Conservation (phyloP, 2,888 invertebrate species). For the Hemaris fuciformis region DNA sequence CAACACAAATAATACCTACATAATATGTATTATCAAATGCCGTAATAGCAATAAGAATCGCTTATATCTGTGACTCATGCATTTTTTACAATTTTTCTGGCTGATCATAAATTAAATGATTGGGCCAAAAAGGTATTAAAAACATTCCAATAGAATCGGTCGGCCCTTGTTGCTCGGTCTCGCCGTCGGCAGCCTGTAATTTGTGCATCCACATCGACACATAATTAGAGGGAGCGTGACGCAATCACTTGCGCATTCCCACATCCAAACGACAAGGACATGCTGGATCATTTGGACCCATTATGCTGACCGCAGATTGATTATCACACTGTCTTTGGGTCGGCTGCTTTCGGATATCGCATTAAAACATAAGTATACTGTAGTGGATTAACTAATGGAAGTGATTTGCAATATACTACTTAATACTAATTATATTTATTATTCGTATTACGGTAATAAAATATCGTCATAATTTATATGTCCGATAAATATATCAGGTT, state of each 20-base stretch:
- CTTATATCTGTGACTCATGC: not conserved
- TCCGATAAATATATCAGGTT: not conserved
- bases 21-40: not conserved
- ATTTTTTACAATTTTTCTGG: conserved; percentile 25
- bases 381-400: not conserved
- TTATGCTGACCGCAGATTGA: conserved; percentile 73
- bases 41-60: not conserved
- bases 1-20: not conserved
- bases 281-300: conserved; percentile 74
- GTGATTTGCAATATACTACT: not conserved
- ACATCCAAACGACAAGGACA: conserved; percentile 70
- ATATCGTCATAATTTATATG: not conserved
- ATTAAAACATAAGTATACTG: not conserved
- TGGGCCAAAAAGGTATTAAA: conserved; percentile 51
- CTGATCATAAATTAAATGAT: conserved; percentile 34
- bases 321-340: conserved; percentile 12
- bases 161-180: conserved; percentile 42
- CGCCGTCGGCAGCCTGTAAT: conserved; percentile 67
- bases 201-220: conserved; percentile 71
- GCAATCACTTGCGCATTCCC: conserved; percentile 70
- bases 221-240: conserved; percentile 73
- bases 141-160: conserved; percentile 42
- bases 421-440: not conserved
- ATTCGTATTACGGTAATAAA: not conserved
- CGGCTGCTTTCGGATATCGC: not conserved